These are phyloP conservation scores for Xiphorhynchus erythropygius DNA, from an alignment of 2,797 vertebrate genomes.

Conservation along the genomic window DNA sequence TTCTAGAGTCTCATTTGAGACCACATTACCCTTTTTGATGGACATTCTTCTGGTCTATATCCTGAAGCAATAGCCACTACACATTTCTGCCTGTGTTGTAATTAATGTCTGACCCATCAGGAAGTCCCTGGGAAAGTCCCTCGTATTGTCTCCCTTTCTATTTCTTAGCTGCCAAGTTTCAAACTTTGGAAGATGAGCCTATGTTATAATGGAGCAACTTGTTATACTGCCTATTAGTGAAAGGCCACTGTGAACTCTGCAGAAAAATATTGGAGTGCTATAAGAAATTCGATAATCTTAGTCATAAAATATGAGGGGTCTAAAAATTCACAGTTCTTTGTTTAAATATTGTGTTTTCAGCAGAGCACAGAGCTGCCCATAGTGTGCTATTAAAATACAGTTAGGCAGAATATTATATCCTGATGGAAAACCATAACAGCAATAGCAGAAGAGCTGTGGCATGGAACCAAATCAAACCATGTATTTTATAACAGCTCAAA, in stretches of 20 bases:
- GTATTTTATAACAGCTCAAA: conserved; percentile 38
- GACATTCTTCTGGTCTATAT: not conserved
- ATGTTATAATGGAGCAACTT: not conserved
- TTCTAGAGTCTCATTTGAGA: not conserved
- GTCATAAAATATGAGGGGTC: not conserved
- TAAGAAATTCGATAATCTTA: not conserved
- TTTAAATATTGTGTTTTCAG: conserved; percentile 10
- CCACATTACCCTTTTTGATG: not conserved
- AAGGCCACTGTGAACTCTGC: not conserved
- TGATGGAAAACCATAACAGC: not conserved
- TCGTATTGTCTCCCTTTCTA: not conserved
- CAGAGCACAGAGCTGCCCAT: not conserved
- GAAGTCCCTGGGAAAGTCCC: not conserved
- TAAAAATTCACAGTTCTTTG: conserved; percentile 25
- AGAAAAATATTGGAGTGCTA: not conserved
- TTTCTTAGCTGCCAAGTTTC: not conserved
- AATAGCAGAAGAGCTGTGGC: conserved; percentile 8
- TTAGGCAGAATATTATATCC: conserved; percentile 15
- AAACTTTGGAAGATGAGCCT: not conserved
- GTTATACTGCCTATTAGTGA: not conserved
- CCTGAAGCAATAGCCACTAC: not conserved
- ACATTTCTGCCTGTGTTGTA: not conserved
- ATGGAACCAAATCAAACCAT: conserved; percentile 32
- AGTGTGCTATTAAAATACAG: conserved; percentile 6
- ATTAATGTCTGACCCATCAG: not conserved